Evolutionary conservation across 2,113 vertebrate species (phyloP).

Genomic region (Trichomycterus rosablanca): DNA sequence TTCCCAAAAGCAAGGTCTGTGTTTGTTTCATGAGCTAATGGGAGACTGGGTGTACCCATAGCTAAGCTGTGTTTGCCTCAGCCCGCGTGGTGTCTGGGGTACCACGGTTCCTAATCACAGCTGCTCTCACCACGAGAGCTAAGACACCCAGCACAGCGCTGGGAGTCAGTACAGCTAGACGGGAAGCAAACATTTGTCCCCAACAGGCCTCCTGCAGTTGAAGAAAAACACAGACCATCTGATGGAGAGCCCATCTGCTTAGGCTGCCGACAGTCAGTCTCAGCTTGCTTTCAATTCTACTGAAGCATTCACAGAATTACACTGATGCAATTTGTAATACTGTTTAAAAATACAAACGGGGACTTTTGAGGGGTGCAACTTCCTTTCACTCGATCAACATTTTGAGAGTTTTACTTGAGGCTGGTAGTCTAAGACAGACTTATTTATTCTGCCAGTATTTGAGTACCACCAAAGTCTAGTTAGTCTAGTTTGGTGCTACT

Average conservation of each 20-base stretch:
- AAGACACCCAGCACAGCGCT: constrained; percentile 14
- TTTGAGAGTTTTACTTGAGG: too few relatives aligned
- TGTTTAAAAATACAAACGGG: neutral
- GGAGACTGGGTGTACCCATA: neutral
- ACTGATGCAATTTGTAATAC: neutral
- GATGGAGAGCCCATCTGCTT: constrained; percentile 25
- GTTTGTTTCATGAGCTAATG: constrained; percentile 3
- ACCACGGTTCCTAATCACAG: neutral
- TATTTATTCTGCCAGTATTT: too few relatives aligned
- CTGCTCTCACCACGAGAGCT: constrained; percentile 14
- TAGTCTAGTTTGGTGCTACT: too few relatives aligned
- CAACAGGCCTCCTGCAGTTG: constrained; percentile 7
- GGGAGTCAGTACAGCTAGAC: constrained; percentile 1
- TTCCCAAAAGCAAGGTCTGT: neutral
- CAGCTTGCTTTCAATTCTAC: neutral
- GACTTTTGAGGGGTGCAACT: neutral
- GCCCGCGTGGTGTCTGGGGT: constrained; percentile 16
- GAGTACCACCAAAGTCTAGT: too few relatives aligned
- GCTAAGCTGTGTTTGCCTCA: constrained; percentile 4
- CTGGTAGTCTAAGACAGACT: too few relatives aligned
- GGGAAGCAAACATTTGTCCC: constrained; percentile 8
- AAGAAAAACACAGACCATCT: constrained; percentile 13
- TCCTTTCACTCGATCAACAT: too few relatives aligned
- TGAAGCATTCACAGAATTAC: neutral
- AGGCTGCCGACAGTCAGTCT: neutral